Conservation (phyloP, 2,113 vertebrate species). For the Rutilus rutilus region DNA sequence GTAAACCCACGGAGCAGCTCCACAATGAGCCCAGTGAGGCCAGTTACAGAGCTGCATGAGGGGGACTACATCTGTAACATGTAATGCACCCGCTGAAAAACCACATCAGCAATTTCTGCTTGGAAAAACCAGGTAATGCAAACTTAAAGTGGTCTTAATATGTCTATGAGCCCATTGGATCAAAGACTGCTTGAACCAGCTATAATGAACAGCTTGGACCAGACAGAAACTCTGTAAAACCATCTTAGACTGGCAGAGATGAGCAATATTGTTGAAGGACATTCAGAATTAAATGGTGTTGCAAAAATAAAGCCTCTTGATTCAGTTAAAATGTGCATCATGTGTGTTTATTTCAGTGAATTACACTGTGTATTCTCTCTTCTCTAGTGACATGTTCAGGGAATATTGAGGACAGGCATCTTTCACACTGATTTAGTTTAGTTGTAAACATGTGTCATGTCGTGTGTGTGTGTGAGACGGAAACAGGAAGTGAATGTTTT, state of each 20-base stretch:
- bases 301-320: neutral
- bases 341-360: neutral
- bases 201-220: neutral
- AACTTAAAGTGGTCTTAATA: neutral
- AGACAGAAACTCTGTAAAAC: neutral
- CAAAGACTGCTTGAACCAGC: neutral
- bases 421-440: neutral
- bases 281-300: neutral
- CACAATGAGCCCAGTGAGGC: neutral
- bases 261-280: neutral
- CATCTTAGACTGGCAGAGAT: neutral
- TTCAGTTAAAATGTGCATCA: neutral
- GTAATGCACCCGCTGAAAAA: constrained; percentile 4
- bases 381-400: neutral
- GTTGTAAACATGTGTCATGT: neutral
- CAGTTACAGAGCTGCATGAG: constrained; percentile 15
- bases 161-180: neutral
- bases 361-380: neutral
- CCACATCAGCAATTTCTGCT: constrained; percentile 16
- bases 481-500: constrained; percentile 4
- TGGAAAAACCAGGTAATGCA: constrained; percentile 1
- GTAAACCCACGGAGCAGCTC: constrained; percentile 12
- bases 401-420: neutral
- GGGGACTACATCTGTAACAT: constrained; percentile 27
- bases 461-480: neutral